Evolutionary conservation across 2,797 vertebrate species (phyloP).

Genomic region (Cuniculus paca): DNA sequence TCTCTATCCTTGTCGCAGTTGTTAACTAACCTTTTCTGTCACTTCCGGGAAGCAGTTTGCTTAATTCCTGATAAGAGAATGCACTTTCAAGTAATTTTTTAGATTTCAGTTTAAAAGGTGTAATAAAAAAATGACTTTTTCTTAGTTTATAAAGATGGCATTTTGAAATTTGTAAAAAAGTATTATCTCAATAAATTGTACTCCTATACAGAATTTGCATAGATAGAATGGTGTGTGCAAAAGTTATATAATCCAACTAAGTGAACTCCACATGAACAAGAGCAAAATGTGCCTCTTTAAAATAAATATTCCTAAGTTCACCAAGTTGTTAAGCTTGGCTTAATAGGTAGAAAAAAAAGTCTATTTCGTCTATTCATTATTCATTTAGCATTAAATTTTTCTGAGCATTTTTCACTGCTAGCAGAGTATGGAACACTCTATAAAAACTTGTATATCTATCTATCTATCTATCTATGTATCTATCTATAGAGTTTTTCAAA

Average conservation of each 20-base stretch:
- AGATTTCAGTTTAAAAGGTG: neutral
- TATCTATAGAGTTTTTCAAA: neutral
- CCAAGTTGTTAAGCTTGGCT: neutral
- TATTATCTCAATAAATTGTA: conserved; percentile 14
- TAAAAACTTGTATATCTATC: neutral
- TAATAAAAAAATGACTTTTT: neutral
- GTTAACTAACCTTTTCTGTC: neutral
- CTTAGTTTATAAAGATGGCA: neutral
- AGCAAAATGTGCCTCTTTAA: neutral
- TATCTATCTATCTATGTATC: neutral
- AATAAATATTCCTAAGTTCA: neutral
- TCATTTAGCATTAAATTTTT: neutral
- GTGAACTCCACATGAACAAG: neutral
- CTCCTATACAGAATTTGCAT: neutral
- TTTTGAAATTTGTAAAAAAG: neutral
- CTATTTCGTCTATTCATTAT: neutral
- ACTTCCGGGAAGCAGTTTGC: neutral
- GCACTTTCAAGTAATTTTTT: neutral
- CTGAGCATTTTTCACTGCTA: neutral
- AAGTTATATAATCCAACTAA: neutral
- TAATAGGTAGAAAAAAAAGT: neutral
- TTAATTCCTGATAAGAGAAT: neutral
- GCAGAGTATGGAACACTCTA: neutral
- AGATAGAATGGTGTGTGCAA: neutral
- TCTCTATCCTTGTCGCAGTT: fast-evolving